Evolutionary conservation across 2,888 invertebrate genomes (phyloP).

Genomic region (Hoplodrina blanda): DNA sequence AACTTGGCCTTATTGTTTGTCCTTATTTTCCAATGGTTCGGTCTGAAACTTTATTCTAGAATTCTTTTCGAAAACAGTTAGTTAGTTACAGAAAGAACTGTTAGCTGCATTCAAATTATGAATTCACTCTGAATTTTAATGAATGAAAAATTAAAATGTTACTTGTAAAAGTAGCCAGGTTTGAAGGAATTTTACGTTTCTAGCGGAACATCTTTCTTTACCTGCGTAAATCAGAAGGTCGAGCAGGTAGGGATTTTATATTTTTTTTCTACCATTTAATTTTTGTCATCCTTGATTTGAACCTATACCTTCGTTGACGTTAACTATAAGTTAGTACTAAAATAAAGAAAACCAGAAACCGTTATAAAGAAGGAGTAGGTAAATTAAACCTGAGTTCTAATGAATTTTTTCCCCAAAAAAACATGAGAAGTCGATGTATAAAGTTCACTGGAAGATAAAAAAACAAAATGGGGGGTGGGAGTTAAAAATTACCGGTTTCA

Average conservation of each 20-base stretch:
- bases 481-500: slow-evolving; percentile 30
- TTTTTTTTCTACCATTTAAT: not conserved
- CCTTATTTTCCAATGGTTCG: slow-evolving; percentile 26
- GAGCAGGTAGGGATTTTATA: slow-evolving; percentile 25
- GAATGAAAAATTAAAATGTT: not conserved
- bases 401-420: slow-evolving; percentile 15
- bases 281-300: not conserved
- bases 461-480: not conserved
- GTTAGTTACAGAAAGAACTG: not conserved
- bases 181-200: not conserved
- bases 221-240: slow-evolving; percentile 2
- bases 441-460: slow-evolving; percentile 21
- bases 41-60: slow-evolving; percentile 7
- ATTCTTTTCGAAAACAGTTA: not conserved
- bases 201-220: not conserved
- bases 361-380: not conserved
- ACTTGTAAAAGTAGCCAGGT: slow-evolving; percentile 4
- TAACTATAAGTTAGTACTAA: not conserved
- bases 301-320: not conserved
- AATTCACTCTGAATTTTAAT: not conserved
- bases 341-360: not conserved
- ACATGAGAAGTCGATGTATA: not conserved
- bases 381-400: not conserved
- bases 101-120: not conserved
- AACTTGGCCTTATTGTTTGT: slow-evolving; percentile 42